Conservation (phyloP, 2,797 vertebrate species). For the Poecilia velifera region DNA sequence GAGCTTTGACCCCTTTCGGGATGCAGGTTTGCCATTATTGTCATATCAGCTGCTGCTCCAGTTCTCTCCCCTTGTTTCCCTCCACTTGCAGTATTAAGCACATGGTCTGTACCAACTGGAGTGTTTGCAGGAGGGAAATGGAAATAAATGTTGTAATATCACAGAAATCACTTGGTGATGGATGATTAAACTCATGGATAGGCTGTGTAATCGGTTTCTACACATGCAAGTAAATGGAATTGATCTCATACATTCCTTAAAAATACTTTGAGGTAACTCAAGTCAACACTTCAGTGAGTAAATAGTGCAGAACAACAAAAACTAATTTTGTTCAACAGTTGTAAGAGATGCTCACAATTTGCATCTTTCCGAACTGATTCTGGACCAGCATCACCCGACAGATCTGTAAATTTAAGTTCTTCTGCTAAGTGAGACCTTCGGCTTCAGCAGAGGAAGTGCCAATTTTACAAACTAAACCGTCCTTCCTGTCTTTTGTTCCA, state of each 20-base stretch:
- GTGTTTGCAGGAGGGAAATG: conserved; percentile 18
- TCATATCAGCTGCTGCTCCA: conserved; percentile 43
- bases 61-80: conserved; percentile 17
- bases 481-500: conserved; percentile 2
- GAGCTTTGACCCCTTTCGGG: conserved; percentile 25
- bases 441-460: not conserved
- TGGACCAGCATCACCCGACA: not conserved
- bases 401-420: not conserved
- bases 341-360: not conserved
- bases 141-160: conserved; percentile 10
- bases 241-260: not conserved
- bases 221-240: not conserved
- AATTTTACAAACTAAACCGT: not conserved
- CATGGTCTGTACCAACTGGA: conserved; percentile 31
- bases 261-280: not conserved
- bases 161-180: conserved; percentile 2
- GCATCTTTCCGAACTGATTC: not conserved
- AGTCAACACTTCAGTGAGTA: not conserved
- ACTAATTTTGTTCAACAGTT: not conserved
- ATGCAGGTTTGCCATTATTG: conserved; percentile 36
- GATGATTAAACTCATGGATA: conserved; percentile 10
- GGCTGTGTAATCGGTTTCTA: not conserved
- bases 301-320: not conserved
- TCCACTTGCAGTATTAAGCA: conserved; percentile 20
- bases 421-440: not conserved